Percentiles rank a stretch among this genome's conserved stretches.
These are phyloP conservation scores for Progne subis DNA, from an alignment of 2,113 vertebrate genomes.

Conservation along the genomic window DNA sequence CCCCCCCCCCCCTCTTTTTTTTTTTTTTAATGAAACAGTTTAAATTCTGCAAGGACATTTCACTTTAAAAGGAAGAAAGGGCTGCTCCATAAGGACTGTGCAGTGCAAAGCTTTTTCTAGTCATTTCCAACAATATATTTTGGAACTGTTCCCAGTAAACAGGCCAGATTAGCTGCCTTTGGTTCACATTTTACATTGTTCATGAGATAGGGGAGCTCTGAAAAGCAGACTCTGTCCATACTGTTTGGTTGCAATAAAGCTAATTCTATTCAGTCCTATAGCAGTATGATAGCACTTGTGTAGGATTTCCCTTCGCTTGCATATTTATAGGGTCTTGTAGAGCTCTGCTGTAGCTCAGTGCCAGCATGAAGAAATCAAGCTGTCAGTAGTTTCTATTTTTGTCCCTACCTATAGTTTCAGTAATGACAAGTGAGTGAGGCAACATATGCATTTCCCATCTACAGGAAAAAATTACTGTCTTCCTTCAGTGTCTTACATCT, in stretches of 20 bases:
- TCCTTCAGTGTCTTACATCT: constrained; percentile 65
- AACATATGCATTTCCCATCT: constrained; percentile 68
- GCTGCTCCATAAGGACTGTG: not conserved
- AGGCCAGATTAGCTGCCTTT: constrained; percentile 67
- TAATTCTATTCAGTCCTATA: constrained; percentile 61
- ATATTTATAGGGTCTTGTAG: constrained; percentile 76
- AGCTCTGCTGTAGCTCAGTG: constrained; percentile 59
- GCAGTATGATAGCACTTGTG: constrained; percentile 47
- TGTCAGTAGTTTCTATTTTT: constrained; percentile 77
- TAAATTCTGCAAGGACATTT: constrained; percentile 51
- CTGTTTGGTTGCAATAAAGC: constrained; percentile 30
- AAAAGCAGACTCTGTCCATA: constrained; percentile 63
- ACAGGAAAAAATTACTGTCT: constrained; percentile 67
- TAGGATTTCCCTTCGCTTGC: constrained; percentile 73
- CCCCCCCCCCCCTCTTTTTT: no score
- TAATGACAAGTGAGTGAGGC: constrained; percentile 69
- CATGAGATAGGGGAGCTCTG: constrained; percentile 57
- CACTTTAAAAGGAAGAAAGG: constrained; percentile 53
- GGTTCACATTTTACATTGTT: constrained; percentile 69
- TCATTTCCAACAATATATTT: constrained; percentile 64
- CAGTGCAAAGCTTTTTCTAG: constrained; percentile 47
- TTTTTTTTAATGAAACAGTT: not conserved
- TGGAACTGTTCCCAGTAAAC: constrained; percentile 65
- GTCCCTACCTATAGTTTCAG: constrained; percentile 72
- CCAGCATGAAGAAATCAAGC: constrained; percentile 70